phyloP scores from a whole-genome alignment of 1,140 invertebrate species.

The Ceratina calcarata region DNA sequence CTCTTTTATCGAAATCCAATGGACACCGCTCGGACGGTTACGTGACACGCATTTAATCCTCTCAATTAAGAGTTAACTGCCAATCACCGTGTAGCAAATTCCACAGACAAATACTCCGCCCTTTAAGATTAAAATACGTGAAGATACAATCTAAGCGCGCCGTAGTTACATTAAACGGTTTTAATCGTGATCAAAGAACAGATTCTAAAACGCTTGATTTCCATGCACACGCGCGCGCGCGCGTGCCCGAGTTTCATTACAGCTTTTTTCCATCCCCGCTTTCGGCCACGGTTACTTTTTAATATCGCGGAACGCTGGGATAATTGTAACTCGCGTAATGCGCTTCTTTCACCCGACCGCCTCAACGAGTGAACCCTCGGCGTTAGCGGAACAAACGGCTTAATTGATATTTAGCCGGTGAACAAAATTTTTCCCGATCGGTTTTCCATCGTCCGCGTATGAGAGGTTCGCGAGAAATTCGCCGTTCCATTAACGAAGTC shows the following conservation, averaged over 20 bases:
- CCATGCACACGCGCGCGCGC: too few relatives aligned
- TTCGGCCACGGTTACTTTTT: background rate
- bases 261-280: background rate
- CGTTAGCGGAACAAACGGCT: background rate
- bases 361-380: background rate
- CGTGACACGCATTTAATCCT: constrained; percentile 19
- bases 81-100: background rate
- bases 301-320: background rate
- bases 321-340: constrained; percentile 6
- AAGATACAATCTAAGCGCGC: too few relatives aligned
- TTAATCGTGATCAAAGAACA: background rate
- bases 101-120: background rate
- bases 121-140: background rate
- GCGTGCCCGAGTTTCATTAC: background rate
- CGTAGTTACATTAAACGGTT: background rate
- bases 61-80: constrained; percentile 21
- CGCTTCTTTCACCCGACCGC: background rate
- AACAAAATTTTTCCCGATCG: constrained; percentile 4
- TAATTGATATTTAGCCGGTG: constrained; percentile 32
- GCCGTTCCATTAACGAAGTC: constrained; percentile 9
- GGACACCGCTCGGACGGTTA: background rate
- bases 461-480: constrained; percentile 18
- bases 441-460: constrained; percentile 1
- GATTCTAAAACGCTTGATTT: background rate
- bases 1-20: constrained; percentile 6